Evolutionary conservation across 1,140 invertebrate genomes (phyloP).

Genomic region (Drosophila aff.): DNA sequence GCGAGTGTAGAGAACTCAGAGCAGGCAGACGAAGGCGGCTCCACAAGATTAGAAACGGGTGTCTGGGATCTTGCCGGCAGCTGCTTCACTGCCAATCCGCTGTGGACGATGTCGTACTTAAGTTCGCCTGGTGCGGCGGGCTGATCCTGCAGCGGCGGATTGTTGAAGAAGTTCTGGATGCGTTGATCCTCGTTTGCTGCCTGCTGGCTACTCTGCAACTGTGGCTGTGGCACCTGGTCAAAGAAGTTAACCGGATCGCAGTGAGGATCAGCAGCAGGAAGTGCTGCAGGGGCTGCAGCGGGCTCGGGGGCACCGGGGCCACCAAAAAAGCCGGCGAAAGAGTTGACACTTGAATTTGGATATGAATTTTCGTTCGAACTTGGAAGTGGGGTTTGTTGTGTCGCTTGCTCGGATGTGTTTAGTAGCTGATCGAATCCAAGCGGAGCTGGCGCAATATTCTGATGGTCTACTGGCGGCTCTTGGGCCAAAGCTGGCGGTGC

Average conservation of each 20-base stretch:
- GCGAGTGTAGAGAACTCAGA: constrained; percentile 73
- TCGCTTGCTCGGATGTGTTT: constrained; percentile 58
- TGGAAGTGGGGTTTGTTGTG: constrained; percentile 8
- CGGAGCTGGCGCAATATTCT: constrained; percentile 14
- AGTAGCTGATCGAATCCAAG: constrained; percentile 73
- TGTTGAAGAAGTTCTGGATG: constrained; percentile 84
- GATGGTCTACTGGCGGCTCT: constrained; percentile 14
- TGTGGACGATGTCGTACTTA: constrained; percentile 83
- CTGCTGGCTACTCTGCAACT: constrained; percentile 25
- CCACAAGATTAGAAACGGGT: constrained; percentile 75
- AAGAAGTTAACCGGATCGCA: constrained; percentile 61
- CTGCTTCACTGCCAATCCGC: constrained; percentile 62
- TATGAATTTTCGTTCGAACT: constrained; percentile 36
- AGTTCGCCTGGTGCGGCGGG: constrained; percentile 70
- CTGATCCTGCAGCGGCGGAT: constrained; percentile 79
- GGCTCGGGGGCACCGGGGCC: constrained; percentile 7
- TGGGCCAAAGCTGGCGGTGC: constrained; percentile 42
- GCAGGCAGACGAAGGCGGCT: constrained; percentile 81
- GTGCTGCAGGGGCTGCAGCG: neutral
- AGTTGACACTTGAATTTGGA: constrained; percentile 70
- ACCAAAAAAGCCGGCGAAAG: constrained; percentile 60
- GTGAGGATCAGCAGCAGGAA: neutral
- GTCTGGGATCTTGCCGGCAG: constrained; percentile 66
- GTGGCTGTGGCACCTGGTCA: constrained; percentile 51
- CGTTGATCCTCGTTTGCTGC: constrained; percentile 72